Evolutionary conservation across 2,113 vertebrate genomes (phyloP).

Genomic region (Paedocypris sp.): DNA sequence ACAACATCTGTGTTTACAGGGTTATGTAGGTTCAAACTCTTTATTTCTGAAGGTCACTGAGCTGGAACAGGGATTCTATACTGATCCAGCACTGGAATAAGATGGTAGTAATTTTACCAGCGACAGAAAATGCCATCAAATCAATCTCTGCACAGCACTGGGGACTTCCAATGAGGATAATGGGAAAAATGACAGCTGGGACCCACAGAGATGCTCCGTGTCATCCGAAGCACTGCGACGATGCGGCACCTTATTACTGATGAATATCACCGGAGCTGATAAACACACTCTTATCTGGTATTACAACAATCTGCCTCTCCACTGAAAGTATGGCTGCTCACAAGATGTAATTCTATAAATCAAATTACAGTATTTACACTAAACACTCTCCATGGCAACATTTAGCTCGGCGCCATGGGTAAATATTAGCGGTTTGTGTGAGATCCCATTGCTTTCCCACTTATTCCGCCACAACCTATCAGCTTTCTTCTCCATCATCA

Average conservation of each 20-base stretch:
- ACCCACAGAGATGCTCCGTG: not conserved
- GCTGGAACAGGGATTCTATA: not conserved
- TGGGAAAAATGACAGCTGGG: slow-evolving; percentile 14
- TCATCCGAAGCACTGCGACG: not conserved
- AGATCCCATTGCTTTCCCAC: not conserved
- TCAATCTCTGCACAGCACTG: slow-evolving; percentile 24
- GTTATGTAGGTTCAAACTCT: not conserved
- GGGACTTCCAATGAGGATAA: slow-evolving; percentile 6
- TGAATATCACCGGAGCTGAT: slow-evolving; percentile 1
- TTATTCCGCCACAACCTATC: slow-evolving; percentile 22
- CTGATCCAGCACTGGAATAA: slow-evolving; percentile 16
- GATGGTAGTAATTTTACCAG: slow-evolving; percentile 24
- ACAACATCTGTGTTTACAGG: slow-evolving; percentile 1
- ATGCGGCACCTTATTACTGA: slow-evolving; percentile 9
- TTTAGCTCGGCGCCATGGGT: not conserved
- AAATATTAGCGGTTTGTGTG: slow-evolving; percentile 6
- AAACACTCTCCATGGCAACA: slow-evolving; percentile 28
- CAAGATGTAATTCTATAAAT: slow-evolving; percentile 5
- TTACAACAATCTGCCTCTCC: slow-evolving; percentile 16
- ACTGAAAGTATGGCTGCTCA: not conserved
- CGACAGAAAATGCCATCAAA: slow-evolving; percentile 18
- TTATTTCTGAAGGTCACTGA: slow-evolving; percentile 17
- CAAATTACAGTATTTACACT: slow-evolving; percentile 8
- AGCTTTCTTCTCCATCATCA: slow-evolving; percentile 38
- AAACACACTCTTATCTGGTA: slow-evolving; percentile 10